Conservation (phyloP, 1,140 invertebrate genomes). For the Steinernema feltiae region DNA sequence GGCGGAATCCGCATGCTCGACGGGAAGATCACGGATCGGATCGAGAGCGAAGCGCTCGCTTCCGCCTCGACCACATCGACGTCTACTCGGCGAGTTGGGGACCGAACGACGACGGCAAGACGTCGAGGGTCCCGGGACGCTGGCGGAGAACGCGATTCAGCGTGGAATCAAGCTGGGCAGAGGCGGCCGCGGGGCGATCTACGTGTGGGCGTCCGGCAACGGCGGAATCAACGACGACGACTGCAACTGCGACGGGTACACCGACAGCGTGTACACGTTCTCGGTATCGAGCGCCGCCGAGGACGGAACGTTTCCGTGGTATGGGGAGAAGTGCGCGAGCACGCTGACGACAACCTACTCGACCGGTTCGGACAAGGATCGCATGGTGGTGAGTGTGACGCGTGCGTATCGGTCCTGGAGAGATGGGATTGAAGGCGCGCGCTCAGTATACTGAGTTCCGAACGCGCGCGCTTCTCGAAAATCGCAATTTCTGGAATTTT, state of each 20-base stretch:
- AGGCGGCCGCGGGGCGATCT: conserved; percentile 74
- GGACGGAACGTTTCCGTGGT: conserved; percentile 75
- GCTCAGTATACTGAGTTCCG: no score
- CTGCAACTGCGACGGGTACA: conserved; percentile 87
- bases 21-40: conserved; percentile 86
- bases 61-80: conserved; percentile 61
- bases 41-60: conserved; percentile 68
- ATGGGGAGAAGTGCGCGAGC: conserved; percentile 79
- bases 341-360: conserved; percentile 82
- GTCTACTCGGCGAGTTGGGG: conserved; percentile 89
- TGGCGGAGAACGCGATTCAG: conserved; percentile 71
- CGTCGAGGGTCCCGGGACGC: conserved; percentile 78
- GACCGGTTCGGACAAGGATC: conserved; percentile 74
- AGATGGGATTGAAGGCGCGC: no score
- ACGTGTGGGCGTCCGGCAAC: conserved; percentile 86
- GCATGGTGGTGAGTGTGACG: conserved; percentile 90
- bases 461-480: no score
- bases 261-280: conserved; percentile 78
- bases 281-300: conserved; percentile 82
- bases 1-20: conserved; percentile 67
- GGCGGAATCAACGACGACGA: conserved; percentile 76
- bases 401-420: no score
- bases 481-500: no score
- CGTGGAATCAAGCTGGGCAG: conserved; percentile 74
- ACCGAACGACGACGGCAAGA: conserved; percentile 76